Conservation (phyloP, 2,888 invertebrate genomes). For the Bellardia bayeri region DNA sequence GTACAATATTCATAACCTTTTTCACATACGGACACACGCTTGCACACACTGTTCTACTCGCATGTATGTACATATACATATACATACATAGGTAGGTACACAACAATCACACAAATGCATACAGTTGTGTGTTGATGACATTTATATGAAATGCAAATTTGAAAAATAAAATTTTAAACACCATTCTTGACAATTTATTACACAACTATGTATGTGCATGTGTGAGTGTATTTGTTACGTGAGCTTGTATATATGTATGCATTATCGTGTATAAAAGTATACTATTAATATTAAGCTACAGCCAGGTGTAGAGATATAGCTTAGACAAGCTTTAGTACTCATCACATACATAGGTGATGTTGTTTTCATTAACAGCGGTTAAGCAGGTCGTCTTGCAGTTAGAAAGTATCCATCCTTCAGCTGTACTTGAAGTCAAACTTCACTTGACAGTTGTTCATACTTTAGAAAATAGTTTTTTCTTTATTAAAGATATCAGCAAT, state of each 20-base stretch:
- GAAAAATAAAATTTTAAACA: constrained; percentile 73
- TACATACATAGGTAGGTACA: neutral
- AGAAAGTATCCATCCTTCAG: no score
- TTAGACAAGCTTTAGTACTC: no score
- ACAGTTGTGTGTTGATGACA: constrained; percentile 69
- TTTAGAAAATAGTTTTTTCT: no score
- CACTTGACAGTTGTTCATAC: no score
- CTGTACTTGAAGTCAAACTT: no score
- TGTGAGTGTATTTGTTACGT: neutral
- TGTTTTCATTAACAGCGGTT: no score
- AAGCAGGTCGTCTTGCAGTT: no score
- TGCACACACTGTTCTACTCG: neutral
- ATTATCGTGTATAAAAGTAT: neutral
- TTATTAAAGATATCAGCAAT: no score
- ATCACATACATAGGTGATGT: no score
- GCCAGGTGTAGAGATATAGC: neutral
- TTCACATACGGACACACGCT: neutral
- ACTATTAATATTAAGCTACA: constrained; percentile 9
- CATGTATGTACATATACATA: no score
- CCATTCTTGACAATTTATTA: constrained; percentile 71
- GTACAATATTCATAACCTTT: constrained; percentile 35
- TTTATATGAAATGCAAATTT: constrained; percentile 74
- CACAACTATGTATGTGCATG: constrained; percentile 30
- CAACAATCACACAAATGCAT: constrained; percentile 14
- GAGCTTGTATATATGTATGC: neutral